Conservation (phyloP, 2,888 invertebrate species). For the Rhamphomyia laevipes region DNA sequence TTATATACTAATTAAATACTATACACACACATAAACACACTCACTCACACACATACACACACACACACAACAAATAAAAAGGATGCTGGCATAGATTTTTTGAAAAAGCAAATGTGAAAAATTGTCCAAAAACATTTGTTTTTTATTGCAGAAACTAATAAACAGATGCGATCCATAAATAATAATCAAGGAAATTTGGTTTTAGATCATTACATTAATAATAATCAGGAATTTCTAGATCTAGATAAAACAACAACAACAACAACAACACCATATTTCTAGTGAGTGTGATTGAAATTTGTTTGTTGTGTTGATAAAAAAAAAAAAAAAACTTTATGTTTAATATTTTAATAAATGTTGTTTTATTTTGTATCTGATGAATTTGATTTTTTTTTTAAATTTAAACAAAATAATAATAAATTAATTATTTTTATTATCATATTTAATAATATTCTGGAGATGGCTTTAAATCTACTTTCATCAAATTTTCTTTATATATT, state of each 20-base stretch:
- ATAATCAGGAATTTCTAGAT: background rate
- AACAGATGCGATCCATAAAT: slow-evolving; percentile 51
- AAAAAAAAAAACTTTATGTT: no score
- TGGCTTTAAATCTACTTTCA: no score
- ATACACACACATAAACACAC: no score
- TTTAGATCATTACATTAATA: background rate
- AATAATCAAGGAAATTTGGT: background rate
- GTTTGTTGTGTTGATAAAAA: background rate
- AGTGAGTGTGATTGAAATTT: slow-evolving; percentile 42
- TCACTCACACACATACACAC: background rate
- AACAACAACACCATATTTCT: slow-evolving; percentile 51
- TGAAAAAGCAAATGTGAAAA: background rate
- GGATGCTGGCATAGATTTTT: background rate
- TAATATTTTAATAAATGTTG: no score
- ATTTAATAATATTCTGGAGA: no score
- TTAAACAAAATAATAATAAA: no score
- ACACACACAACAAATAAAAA: slow-evolving; percentile 2
- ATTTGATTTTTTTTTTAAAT: no score
- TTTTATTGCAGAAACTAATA: slow-evolving; percentile 61
- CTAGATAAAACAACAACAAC: slow-evolving; percentile 48
- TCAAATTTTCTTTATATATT: no score
- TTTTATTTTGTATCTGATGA: no score
- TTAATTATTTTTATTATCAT: no score
- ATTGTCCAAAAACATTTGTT: background rate
- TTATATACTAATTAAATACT: no score